phyloP scores from a whole-genome alignment of 2,113 vertebrate genomes.

The Poecile atricapillus region DNA sequence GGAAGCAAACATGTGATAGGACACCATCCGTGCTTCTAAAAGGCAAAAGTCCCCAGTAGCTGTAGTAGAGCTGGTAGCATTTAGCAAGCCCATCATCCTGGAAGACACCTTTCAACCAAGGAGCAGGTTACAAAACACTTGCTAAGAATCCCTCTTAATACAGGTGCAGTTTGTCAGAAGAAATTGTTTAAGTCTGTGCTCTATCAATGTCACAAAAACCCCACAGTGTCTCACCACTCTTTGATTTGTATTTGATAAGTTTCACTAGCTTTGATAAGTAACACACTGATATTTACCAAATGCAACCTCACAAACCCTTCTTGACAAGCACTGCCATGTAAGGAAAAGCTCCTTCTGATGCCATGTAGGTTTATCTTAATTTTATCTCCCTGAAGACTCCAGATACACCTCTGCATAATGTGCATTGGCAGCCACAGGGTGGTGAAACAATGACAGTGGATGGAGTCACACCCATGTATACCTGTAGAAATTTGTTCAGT shows the following conservation, averaged over 20 bases:
- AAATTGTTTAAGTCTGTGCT: not conserved
- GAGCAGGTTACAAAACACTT: not conserved
- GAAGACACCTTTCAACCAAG: not conserved
- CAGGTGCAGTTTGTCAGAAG: not conserved
- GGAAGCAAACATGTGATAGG: not conserved
- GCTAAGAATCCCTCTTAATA: not conserved
- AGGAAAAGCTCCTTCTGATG: not conserved
- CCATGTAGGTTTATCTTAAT: not conserved
- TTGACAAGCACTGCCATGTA: not conserved
- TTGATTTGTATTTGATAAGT: not conserved
- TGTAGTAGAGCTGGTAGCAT: not conserved
- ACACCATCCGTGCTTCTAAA: not conserved
- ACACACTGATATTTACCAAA: not conserved
- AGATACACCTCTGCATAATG: not conserved
- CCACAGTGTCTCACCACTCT: not conserved
- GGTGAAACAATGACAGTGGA: not conserved
- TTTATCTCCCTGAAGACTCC: not conserved
- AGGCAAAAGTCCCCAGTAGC: not conserved
- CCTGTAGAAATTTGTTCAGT: not conserved
- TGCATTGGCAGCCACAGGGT: not conserved
- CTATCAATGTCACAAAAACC: not conserved
- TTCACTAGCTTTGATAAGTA: not conserved
- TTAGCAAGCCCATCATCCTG: not conserved
- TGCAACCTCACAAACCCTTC: not conserved
- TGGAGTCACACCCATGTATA: not conserved